Evolutionary conservation across 2,797 vertebrate genomes (phyloP).

Genomic region (Geotrypetes seraphini): DNA sequence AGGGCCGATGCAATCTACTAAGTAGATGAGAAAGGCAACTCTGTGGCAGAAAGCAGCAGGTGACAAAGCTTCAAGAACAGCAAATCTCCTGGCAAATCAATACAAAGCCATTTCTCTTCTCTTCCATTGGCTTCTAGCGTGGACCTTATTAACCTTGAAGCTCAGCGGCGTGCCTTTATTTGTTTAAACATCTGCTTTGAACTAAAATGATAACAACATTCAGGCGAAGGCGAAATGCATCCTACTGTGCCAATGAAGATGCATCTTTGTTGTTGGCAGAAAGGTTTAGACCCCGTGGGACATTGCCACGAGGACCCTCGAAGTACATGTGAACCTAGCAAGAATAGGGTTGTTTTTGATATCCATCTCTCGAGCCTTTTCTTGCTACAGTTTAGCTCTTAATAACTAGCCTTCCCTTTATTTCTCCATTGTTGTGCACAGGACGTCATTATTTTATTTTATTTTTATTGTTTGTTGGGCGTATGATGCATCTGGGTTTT

Average conservation of each 20-base stretch:
- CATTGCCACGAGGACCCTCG: too few species aligned
- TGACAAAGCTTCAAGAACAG: conserved; percentile 12
- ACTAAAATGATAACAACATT: not conserved
- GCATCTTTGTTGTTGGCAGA: not conserved
- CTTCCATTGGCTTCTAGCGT: conserved; percentile 12
- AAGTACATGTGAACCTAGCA: too few species aligned
- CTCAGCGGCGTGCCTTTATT: conserved; percentile 7
- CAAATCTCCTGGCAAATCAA: conserved; percentile 17
- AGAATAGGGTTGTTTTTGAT: too few species aligned
- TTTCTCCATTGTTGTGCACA: rapidly evolving
- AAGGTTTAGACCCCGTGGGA: too few species aligned
- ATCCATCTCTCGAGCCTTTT: not conserved
- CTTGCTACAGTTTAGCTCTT: too few species aligned
- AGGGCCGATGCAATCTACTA: too few species aligned
- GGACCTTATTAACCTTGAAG: conserved; percentile 32
- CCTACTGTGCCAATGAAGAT: rapidly evolving
- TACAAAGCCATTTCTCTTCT: conserved; percentile 31
- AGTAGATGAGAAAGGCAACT: too few species aligned
- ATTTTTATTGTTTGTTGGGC: too few species aligned
- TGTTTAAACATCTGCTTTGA: conserved; percentile 1
- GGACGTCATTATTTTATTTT: too few species aligned
- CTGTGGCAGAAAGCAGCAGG: not conserved
- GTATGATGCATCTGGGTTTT: not conserved
- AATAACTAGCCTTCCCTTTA: not conserved
- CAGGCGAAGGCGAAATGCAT: not conserved